Conservation (phyloP, 53 echinoderm and acorn worm genomes). For the Henricia sp. region DNA sequence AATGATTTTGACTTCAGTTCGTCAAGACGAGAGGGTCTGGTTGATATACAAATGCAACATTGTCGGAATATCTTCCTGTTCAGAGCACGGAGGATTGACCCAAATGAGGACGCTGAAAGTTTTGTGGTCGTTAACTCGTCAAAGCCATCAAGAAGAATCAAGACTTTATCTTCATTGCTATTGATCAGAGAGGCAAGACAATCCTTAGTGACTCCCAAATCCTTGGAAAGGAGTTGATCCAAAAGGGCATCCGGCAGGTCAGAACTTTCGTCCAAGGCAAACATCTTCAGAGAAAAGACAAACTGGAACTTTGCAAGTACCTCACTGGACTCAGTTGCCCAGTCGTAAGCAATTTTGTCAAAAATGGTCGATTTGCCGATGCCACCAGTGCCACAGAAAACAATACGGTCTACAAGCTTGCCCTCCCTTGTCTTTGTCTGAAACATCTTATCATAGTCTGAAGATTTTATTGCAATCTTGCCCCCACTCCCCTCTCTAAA, state of each 20-base stretch:
- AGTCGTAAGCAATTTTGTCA: constrained; percentile 45
- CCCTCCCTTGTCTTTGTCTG: neutral
- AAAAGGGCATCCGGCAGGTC: constrained; percentile 24
- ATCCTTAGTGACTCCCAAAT: neutral
- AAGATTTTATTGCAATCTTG: neutral
- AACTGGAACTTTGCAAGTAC: constrained; percentile 20
- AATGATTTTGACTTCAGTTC: neutral
- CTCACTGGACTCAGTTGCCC: neutral
- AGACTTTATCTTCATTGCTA: neutral
- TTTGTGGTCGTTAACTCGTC: constrained; percentile 30
- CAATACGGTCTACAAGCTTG: neutral
- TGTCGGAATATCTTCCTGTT: neutral
- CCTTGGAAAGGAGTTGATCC: constrained; percentile 11
- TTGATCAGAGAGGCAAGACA: neutral
- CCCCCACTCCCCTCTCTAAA: no score
- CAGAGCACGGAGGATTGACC: constrained; percentile 9
- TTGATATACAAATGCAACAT: constrained; percentile 4
- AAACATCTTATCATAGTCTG: constrained; percentile 12
- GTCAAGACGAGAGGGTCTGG: constrained; percentile 29
- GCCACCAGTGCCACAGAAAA: constrained; percentile 16
- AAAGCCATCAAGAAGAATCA: constrained; percentile 51
- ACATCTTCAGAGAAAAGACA: constrained; percentile 22
- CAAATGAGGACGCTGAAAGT: neutral
- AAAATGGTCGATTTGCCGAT: constrained; percentile 30
- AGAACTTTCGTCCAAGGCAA: neutral